Percentiles rank a stretch among this genome's conserved stretches.
phyloP scores from a whole-genome alignment of 2,888 invertebrate genomes.

The Ceramica pisi region DNA sequence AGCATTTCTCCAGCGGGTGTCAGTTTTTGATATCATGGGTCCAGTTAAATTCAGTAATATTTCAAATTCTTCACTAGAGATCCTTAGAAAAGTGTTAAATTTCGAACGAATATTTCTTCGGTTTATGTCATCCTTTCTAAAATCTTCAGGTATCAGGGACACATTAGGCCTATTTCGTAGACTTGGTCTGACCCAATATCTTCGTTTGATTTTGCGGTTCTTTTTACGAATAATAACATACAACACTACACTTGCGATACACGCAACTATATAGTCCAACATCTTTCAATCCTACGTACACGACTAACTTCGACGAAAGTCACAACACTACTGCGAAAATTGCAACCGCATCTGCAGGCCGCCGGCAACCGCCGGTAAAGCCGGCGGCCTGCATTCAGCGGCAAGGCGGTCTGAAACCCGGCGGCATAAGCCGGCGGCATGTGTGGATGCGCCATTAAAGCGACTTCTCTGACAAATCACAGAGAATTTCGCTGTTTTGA shows the following conservation, averaged over 20 bases:
- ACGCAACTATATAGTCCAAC: constrained; percentile 57
- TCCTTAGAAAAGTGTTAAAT: constrained; percentile 56
- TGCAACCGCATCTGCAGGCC: constrained; percentile 47
- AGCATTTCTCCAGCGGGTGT: constrained; percentile 52
- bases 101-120: constrained; percentile 56
- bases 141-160: constrained; percentile 52
- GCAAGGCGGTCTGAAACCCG: constrained; percentile 47
- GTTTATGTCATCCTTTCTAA: constrained; percentile 50
- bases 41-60: constrained; percentile 58
- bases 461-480: too few species aligned
- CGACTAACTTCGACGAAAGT: constrained; percentile 51
- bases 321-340: constrained; percentile 51
- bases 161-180: constrained; percentile 47
- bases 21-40: constrained; percentile 41
- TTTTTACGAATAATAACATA: constrained; percentile 59
- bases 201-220: constrained; percentile 58
- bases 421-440: constrained; percentile 49
- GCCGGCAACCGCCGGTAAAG: constrained; percentile 41
- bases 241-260: constrained; percentile 57
- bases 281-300: constrained; percentile 53
- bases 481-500: too few species aligned
- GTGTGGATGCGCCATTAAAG: constrained; percentile 44
- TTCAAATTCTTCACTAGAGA: constrained; percentile 59
- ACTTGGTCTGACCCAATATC: constrained; percentile 58
- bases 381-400: constrained; percentile 40